Percentiles rank a stretch among this genome's conserved stretches.
Evolutionary conservation across 1,140 invertebrate species (phyloP).

Genomic region (Ceratitis capitata): DNA sequence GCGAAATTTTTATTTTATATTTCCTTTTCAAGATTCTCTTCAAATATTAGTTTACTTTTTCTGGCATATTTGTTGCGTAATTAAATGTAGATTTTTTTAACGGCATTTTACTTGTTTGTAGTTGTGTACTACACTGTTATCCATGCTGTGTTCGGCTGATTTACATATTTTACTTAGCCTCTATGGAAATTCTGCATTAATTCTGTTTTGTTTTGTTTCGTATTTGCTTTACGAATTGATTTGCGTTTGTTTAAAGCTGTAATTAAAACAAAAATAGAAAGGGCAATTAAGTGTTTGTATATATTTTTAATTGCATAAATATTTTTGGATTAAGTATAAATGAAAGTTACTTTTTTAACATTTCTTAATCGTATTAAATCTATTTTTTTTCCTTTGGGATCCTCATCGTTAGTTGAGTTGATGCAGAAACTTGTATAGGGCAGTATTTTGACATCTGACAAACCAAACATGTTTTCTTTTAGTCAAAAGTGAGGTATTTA

Average conservation of each 20-base stretch:
- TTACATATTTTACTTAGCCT: neutral
- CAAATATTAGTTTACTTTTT: neutral
- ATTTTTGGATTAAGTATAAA: too few species aligned
- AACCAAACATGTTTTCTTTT: too few species aligned
- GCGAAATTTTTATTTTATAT: neutral
- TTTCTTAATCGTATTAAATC: too few species aligned
- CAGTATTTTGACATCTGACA: too few species aligned
- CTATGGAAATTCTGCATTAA: neutral
- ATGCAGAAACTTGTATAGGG: too few species aligned
- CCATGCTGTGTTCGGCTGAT: neutral
- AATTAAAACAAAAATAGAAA: neutral
- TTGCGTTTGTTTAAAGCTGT: neutral
- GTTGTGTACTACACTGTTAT: neutral
- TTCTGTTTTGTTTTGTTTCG: neutral
- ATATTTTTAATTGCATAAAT: too few species aligned
- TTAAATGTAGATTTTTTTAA: neutral
- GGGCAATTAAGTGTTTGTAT: neutral
- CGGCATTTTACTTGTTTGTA: neutral
- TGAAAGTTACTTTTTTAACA: too few species aligned
- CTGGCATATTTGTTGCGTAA: neutral
- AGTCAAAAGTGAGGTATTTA: too few species aligned
- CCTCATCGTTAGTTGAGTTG: too few species aligned
- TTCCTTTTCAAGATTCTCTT: neutral
- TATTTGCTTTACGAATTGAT: neutral
- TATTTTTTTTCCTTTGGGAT: too few species aligned